Evolutionary conservation across 2,888 invertebrate species (phyloP).

Genomic region (Sphaerophoria taeniata): DNA sequence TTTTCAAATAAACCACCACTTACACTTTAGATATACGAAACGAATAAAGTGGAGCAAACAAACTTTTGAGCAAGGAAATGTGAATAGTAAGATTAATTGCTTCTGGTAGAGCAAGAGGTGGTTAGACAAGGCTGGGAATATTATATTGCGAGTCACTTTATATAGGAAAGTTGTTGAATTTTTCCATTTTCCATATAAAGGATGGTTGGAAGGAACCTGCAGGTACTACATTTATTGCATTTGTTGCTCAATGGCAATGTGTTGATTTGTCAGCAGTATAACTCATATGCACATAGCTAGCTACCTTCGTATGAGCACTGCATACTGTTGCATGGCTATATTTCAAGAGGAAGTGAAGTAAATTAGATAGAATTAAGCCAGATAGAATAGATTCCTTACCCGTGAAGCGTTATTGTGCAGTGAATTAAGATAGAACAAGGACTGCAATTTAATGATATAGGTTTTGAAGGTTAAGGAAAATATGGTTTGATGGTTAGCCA

Average conservation of each 20-base stretch:
- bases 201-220: too few species aligned
- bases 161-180: neutral
- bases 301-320: neutral
- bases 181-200: slow-evolving; percentile 6
- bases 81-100: slow-evolving; percentile 72
- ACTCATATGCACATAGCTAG: neutral
- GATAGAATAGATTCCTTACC: slow-evolving; percentile 3
- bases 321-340: slow-evolving; percentile 20
- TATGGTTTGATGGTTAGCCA: too few species aligned
- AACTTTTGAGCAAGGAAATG: slow-evolving; percentile 58
- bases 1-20: slow-evolving; percentile 71
- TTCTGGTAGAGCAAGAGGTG: slow-evolving; percentile 59
- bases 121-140: slow-evolving; percentile 67
- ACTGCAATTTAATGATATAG: too few species aligned
- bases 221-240: neutral
- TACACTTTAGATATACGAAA: slow-evolving; percentile 35
- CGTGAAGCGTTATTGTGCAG: neutral
- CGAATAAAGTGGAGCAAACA: slow-evolving; percentile 69
- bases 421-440: neutral
- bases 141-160: slow-evolving; percentile 39
- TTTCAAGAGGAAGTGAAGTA: slow-evolving; percentile 2
- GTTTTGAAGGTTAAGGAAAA: too few species aligned
- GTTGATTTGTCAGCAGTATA: slow-evolving; percentile 43
- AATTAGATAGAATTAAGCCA: slow-evolving; percentile 7
- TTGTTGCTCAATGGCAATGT: slow-evolving; percentile 42